Conservation (phyloP, 2,113 vertebrate genomes). For the Chitala chitala region DNA sequence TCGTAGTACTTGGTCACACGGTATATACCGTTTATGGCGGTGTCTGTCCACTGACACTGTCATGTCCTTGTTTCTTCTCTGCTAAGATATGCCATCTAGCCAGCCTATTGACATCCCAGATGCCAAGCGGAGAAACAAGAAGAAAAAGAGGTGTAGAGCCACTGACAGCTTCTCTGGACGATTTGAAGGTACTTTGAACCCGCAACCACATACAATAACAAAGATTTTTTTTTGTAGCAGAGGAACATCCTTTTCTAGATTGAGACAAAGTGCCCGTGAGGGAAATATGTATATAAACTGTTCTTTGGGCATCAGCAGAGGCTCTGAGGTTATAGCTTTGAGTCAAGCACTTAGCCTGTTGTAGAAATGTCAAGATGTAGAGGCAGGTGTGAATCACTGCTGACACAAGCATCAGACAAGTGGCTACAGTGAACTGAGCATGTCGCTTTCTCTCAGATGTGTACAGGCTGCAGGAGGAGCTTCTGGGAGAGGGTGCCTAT, state of each 20-base stretch:
- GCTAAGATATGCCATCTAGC: slow-evolving; percentile 81
- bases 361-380: too few relatives aligned
- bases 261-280: too few relatives aligned
- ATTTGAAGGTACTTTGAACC: slow-evolving; percentile 97
- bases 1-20: neutral
- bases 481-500: slow-evolving; percentile 90
- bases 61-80: neutral
- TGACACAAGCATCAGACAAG: too few relatives aligned
- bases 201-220: too few relatives aligned
- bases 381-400: too few relatives aligned
- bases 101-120: slow-evolving; percentile 95
- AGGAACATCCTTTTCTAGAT: too few relatives aligned
- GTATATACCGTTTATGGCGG: neutral
- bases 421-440: too few relatives aligned
- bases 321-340: too few relatives aligned
- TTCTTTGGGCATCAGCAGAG: too few relatives aligned
- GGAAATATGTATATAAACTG: too few relatives aligned
- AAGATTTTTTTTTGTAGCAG: too few relatives aligned
- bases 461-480: slow-evolving; percentile 89
- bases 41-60: neutral
- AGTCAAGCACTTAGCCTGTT: too few relatives aligned
- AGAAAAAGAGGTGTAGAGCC: slow-evolving; percentile 94
- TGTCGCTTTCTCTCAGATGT: slow-evolving; percentile 68
- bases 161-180: slow-evolving; percentile 94
- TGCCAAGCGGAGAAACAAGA: slow-evolving; percentile 93